These are phyloP conservation scores for Clytia hemisphaerica DNA, from an alignment of 30 jellyfish, hydroid and myxozoan species.

Conservation along the genomic window DNA sequence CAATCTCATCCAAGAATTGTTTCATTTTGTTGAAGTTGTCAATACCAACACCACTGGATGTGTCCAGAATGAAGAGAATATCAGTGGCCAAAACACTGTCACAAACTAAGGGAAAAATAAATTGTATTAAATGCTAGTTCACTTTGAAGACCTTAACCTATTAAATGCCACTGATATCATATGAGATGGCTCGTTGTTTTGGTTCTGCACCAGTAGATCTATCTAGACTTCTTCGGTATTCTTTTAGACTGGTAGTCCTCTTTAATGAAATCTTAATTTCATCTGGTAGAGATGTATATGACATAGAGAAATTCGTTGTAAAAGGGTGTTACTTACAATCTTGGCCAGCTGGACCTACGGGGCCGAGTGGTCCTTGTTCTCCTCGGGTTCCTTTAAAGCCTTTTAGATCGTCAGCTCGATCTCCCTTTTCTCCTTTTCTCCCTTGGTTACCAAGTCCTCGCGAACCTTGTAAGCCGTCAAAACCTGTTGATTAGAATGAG, in stretches of 20 bases:
- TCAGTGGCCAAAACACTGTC: conserved; percentile 67
- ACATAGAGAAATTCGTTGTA: no score
- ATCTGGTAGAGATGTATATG: no score
- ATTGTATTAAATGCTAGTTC: no score
- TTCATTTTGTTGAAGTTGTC: conserved; percentile 64
- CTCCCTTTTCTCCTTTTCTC: conserved; percentile 1
- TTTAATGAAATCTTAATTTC: no score
- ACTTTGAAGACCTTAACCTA: no score
- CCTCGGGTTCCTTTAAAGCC: no score
- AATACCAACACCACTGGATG: conserved; percentile 70
- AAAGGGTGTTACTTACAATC: no score
- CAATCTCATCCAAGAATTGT: conserved; percentile 51
- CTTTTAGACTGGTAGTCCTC: no score
- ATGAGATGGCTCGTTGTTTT: no score
- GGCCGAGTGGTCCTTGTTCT: not conserved
- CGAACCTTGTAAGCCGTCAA: conserved; percentile 47
- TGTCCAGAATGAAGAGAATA: conserved; percentile 73
- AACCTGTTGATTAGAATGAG: conserved; percentile 24
- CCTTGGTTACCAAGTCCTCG: conserved; percentile 5
- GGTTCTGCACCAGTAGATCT: no score
- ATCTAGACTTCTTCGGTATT: no score
- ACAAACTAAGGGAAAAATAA: conserved; percentile 51
- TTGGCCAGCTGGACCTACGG: not conserved
- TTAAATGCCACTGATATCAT: no score
- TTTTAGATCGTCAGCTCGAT: not conserved